phyloP scores from a whole-genome alignment of 2,888 invertebrate species.

The Venustoraphidia nigricollis region DNA sequence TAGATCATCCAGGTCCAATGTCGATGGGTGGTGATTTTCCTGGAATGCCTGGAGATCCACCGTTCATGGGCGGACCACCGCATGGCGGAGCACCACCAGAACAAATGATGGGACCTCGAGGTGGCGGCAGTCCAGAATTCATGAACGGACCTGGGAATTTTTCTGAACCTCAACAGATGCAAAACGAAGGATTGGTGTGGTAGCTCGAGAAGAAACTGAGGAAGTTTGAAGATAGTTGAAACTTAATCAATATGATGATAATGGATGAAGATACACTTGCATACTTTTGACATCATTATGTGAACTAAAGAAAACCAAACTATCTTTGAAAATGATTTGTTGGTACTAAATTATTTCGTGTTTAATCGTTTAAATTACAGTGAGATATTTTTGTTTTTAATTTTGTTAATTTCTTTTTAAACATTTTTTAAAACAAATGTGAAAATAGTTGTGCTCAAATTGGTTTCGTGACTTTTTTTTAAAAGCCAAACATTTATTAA shows the following conservation, averaged over 20 bases:
- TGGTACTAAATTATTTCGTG: no score
- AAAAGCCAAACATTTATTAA: no score
- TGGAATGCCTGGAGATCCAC: constrained; percentile 49
- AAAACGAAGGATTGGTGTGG: constrained; percentile 62
- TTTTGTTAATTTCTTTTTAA: no score
- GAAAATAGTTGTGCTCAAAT: no score
- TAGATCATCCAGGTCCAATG: constrained; percentile 42
- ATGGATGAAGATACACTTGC: constrained; percentile 16
- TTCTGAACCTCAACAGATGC: constrained; percentile 52
- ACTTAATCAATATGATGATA: constrained; percentile 24
- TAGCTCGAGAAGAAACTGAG: constrained; percentile 36
- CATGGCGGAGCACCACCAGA: constrained; percentile 45
- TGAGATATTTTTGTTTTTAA: no score
- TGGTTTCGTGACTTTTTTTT: no score
- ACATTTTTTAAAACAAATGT: no score
- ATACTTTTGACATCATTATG: constrained; percentile 15
- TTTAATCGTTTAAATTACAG: no score
- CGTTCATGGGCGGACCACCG: constrained; percentile 38
- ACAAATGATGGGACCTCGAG: constrained; percentile 46
- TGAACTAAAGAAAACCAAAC: background rate
- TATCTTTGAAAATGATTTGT: no score
- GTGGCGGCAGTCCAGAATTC: constrained; percentile 60
- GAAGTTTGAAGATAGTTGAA: constrained; percentile 27
- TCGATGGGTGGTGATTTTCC: constrained; percentile 67
- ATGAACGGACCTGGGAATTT: constrained; percentile 42